phyloP scores from a whole-genome alignment of 2,113 vertebrate species.

The Laterallus jamaicensis region DNA sequence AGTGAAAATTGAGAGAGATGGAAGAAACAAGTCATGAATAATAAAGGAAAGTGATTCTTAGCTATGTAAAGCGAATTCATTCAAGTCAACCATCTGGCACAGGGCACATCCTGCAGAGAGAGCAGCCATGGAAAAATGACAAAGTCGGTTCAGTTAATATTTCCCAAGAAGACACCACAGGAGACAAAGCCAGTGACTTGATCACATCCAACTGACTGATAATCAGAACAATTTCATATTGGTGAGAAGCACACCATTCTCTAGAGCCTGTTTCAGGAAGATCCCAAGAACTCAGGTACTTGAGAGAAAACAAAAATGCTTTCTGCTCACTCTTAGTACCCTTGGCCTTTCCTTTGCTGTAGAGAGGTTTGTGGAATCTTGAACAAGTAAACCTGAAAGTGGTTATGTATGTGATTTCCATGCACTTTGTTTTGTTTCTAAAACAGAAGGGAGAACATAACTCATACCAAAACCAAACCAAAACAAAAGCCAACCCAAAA shows the following conservation, averaged over 20 bases:
- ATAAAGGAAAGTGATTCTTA: constrained; percentile 64
- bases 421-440: neutral
- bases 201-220: neutral
- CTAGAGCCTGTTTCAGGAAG: neutral
- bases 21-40: constrained; percentile 63
- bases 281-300: neutral
- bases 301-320: neutral
- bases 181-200: neutral
- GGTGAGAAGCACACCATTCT: neutral
- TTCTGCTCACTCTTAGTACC: neutral
- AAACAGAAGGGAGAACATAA: constrained; percentile 14
- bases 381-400: neutral
- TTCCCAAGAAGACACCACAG: constrained; percentile 44
- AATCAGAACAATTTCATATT: neutral
- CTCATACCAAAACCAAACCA: neutral
- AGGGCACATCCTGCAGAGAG: constrained; percentile 53
- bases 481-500: neutral
- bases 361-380: neutral
- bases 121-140: constrained; percentile 50
- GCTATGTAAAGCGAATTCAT: constrained; percentile 54
- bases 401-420: neutral
- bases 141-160: constrained; percentile 9
- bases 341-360: neutral
- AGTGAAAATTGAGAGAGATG: constrained; percentile 46
- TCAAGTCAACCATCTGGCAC: constrained; percentile 65